Evolutionary conservation across 23 tunicate genomes (phyloP).

Genomic region (Halocynthia roretzi): DNA sequence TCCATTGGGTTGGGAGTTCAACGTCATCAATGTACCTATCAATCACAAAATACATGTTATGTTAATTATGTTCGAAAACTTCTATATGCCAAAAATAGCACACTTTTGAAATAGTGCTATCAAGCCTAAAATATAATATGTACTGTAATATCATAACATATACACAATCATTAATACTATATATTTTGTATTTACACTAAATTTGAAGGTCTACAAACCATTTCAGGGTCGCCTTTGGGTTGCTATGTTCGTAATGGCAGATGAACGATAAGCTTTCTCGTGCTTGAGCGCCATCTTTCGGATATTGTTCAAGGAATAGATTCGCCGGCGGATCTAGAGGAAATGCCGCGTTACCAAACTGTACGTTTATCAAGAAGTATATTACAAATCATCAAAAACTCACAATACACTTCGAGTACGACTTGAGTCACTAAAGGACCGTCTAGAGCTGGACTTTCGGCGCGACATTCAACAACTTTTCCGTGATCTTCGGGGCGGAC

Average conservation of each 20-base stretch:
- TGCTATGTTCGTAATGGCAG: conserved; percentile 46
- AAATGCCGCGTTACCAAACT: not conserved
- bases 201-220: conserved; percentile 29
- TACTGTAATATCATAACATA: not conserved
- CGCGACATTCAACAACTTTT: conserved; percentile 39
- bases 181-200: not conserved
- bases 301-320: conserved; percentile 41
- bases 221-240: conserved; percentile 33
- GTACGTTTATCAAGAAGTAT: not conserved
- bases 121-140: not conserved
- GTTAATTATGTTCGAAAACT: not conserved
- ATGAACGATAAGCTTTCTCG: conserved; percentile 26
- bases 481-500: conserved; percentile 39
- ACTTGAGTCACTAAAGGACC: conserved; percentile 12
- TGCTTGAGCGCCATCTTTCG: conserved; percentile 46
- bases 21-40: conserved; percentile 26
- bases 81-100: not conserved
- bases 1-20: conserved; percentile 5
- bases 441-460: conserved; percentile 36
- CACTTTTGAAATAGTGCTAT: not conserved
- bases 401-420: conserved; percentile 48
- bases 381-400: conserved; percentile 6
- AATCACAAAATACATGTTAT: not conserved
- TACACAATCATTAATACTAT: not conserved
- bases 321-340: conserved; percentile 44